Evolutionary conservation across 2,797 vertebrate genomes (phyloP).

Genomic region (Aeoliscus strigatus): DNA sequence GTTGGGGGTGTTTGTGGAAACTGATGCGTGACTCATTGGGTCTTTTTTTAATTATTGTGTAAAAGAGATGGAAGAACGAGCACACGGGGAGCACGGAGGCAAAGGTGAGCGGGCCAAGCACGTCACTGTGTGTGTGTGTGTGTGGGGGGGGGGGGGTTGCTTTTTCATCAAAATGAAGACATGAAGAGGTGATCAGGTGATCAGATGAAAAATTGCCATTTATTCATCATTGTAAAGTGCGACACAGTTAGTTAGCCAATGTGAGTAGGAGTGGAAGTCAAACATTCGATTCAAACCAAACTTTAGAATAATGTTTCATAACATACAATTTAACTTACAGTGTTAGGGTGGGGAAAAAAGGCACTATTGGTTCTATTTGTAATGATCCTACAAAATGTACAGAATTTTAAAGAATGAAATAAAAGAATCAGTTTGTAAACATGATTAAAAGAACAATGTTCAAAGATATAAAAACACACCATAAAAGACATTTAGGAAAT

Average conservation of each 20-base stretch:
- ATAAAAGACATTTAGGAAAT: slow-evolving; percentile 14
- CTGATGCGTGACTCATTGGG: slow-evolving; percentile 5
- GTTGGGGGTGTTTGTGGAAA: slow-evolving; percentile 3
- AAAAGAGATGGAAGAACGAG: slow-evolving; percentile 16
- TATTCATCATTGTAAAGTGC: slow-evolving; percentile 56
- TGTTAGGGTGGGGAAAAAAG: too few species aligned
- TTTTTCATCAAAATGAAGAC: slow-evolving; percentile 57
- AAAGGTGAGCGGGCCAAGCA: slow-evolving; percentile 32
- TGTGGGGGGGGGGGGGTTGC: slow-evolving; percentile 33
- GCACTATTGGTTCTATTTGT: neutral
- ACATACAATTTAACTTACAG: too few species aligned
- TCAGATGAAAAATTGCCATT: slow-evolving; percentile 56
- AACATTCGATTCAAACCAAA: too few species aligned
- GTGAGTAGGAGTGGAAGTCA: slow-evolving; percentile 11
- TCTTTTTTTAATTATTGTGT: slow-evolving; percentile 12
- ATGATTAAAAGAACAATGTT: too few species aligned
- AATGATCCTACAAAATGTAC: slow-evolving; percentile 11
- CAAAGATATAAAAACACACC: slow-evolving; percentile 24
- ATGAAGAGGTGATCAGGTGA: slow-evolving; percentile 46
- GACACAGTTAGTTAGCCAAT: slow-evolving; percentile 29
- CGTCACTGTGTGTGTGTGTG: slow-evolving; percentile 40
- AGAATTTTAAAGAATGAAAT: slow-evolving; percentile 23
- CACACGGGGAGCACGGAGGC: neutral
- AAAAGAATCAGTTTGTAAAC: slow-evolving; percentile 17
- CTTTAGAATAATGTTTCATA: too few species aligned